These are phyloP conservation scores for Chionomys nivalis DNA, from an alignment of 2,113 vertebrate species.

Conservation along the genomic window DNA sequence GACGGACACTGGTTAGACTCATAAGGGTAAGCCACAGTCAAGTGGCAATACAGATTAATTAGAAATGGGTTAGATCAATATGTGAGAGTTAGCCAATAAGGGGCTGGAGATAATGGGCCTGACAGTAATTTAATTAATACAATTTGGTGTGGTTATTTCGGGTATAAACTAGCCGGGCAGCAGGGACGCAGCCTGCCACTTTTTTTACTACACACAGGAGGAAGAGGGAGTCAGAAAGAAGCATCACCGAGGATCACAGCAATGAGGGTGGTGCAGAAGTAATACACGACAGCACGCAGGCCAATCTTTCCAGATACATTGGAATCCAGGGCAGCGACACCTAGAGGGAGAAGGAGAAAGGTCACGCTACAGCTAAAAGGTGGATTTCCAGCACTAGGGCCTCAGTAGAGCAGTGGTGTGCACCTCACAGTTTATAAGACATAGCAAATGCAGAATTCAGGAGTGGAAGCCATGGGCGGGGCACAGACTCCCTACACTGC, in stretches of 20 bases:
- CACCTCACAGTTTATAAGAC: background rate
- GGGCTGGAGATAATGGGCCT: too few species aligned
- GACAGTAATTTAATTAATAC: too few species aligned
- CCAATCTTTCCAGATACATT: conserved; percentile 96
- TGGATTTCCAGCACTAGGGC: background rate
- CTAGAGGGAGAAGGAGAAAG: conserved; percentile 81
- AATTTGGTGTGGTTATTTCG: too few species aligned
- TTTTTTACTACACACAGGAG: background rate
- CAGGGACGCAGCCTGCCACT: too few species aligned
- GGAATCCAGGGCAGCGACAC: conserved; percentile 96
- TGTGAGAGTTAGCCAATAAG: too few species aligned
- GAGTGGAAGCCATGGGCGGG: background rate
- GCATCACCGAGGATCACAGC: conserved; percentile 95
- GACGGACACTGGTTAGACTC: too few species aligned
- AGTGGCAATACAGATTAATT: too few species aligned
- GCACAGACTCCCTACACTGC: background rate
- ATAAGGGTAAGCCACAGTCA: too few species aligned
- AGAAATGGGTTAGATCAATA: too few species aligned
- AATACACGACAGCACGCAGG: conserved; percentile 94
- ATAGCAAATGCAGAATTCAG: background rate
- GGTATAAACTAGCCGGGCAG: too few species aligned
- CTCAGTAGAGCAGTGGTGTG: background rate
- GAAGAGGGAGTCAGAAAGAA: conserved; percentile 45
- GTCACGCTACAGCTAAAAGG: background rate
- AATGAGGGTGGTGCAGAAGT: conserved; percentile 94